Conservation (phyloP, 2,113 vertebrate species). For the Thunnus maccoyii region DNA sequence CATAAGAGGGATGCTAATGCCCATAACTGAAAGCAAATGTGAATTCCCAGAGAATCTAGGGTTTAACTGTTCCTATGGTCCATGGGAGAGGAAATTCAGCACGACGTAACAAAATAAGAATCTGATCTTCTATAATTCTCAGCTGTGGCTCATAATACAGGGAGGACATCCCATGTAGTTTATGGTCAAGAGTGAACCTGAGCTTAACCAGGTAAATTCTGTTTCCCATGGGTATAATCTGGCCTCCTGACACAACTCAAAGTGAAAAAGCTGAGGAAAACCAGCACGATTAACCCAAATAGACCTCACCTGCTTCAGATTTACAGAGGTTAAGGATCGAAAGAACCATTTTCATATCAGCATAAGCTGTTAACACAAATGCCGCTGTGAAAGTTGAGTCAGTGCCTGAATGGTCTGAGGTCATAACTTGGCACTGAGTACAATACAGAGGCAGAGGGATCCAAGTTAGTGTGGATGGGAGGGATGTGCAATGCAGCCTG, state of each 20-base stretch:
- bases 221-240: slow-evolving; percentile 39
- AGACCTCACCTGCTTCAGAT: slow-evolving; percentile 45
- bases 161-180: slow-evolving; percentile 15
- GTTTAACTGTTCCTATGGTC: slow-evolving; percentile 64
- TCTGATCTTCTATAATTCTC: slow-evolving; percentile 47
- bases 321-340: slow-evolving; percentile 20
- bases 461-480: slow-evolving; percentile 31
- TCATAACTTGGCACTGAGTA: slow-evolving; percentile 54
- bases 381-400: slow-evolving; percentile 16
- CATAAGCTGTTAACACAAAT: slow-evolving; percentile 30
- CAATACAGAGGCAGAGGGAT: slow-evolving; percentile 19
- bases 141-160: slow-evolving; percentile 29
- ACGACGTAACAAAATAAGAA: slow-evolving; percentile 32
- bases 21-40: slow-evolving; percentile 75
- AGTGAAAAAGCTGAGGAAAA: slow-evolving; percentile 27
- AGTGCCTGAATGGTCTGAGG: slow-evolving; percentile 46
- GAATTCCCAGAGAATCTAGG: slow-evolving; percentile 63
- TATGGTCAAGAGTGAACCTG: background rate
- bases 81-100: slow-evolving; percentile 45
- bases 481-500: slow-evolving; percentile 31
- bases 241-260: background rate
- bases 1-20: slow-evolving; percentile 52
- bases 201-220: slow-evolving; percentile 34
- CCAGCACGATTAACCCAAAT: slow-evolving; percentile 4
- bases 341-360: slow-evolving; percentile 30